Evolutionary conservation across 64 coral and sea anemone species (phyloP), one percentile per base, ranked within the genome.

Genomic region (Anthopleura sola): DNA sequence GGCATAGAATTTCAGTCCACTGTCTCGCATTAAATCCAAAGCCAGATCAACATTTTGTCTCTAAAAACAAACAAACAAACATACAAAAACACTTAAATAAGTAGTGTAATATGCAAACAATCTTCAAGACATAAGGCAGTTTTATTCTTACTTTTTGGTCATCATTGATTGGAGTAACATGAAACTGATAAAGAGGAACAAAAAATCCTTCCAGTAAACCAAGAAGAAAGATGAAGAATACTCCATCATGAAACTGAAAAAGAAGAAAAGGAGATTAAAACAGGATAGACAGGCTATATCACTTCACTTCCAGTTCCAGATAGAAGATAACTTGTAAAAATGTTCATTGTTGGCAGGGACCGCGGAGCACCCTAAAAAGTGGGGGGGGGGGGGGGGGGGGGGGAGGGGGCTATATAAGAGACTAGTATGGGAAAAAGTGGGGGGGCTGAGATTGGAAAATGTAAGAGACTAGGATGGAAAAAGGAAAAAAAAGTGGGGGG

Each of bases 131-230:
- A n/a, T 1, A 19, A 48, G 46, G 49, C 49, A 51, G 49, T 51
- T 69, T 49, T 20, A 33, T 15, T 9, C 83, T 82, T 83, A 98
- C 96, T 74, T 94, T 99, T 54, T 98, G 89, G 24, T 98, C 92
- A 37, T 88, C 68, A 50, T 62, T 91, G 17, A 77, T 9, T 29
- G 96, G 96, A 4, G 93, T 99, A 56, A 94, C 87, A 83, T 99
- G 87, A 74, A 94, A 99, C 75, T 99, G 93, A 36, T 99, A 99
- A 0, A 99, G 77, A 8, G 96, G 96, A 33, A 99, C 96, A 49
- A 99, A 99, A 71, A 94, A 99, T 33, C 96, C 96, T 84, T 99
- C 96, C 28, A 99, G 69, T 58, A 99, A 84, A 18, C 96, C 96
- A 85, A 99, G 87, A 20, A 99, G 51, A 36, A 99, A 94, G 33